Conservation (phyloP, 2,888 invertebrate species). For the Hedya salicella region DNA sequence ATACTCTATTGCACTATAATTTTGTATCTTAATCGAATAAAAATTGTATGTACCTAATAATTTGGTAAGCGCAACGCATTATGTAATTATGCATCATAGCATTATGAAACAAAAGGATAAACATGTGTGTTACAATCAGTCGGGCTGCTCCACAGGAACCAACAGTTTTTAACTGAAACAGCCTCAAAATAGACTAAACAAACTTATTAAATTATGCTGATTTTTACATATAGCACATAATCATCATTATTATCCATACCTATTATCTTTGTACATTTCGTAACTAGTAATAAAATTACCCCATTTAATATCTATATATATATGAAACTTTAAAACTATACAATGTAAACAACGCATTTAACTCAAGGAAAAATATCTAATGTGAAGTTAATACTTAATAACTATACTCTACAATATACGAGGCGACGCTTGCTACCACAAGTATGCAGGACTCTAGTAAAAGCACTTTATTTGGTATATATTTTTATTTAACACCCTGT, state of each 20-base stretch:
- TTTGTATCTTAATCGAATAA: not conserved
- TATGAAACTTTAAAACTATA: conserved; percentile 54
- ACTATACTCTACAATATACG: conserved; percentile 53
- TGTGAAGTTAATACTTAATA: conserved; percentile 23
- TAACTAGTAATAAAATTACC: conserved; percentile 47
- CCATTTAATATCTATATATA: conserved; percentile 56
- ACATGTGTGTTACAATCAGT: conserved; percentile 24
- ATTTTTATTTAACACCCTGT: conserved; percentile 78
- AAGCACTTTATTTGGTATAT: conserved; percentile 83
- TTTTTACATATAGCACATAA: conserved; percentile 6
- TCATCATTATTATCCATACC: conserved; percentile 4
- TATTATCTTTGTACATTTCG: conserved; percentile 62
- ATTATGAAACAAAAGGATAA: conserved; percentile 20
- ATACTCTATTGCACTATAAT: too few species aligned
- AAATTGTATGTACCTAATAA: not conserved
- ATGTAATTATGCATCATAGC: conserved; percentile 3
- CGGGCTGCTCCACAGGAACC: conserved; percentile 13
- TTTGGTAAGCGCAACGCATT: conserved; percentile 19
- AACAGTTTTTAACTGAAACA: conserved; percentile 15
- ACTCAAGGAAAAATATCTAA: conserved; percentile 26
- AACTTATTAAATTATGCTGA: conserved; percentile 19
- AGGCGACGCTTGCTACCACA: conserved; percentile 78
- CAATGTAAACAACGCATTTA: conserved; percentile 32
- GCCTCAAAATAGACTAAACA: conserved; percentile 26
- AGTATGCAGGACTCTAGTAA: conserved; percentile 67